A percentile compares a stretch with the other conserved stretches of the same genome.
phyloP scores from a whole-genome alignment of 2,888 invertebrate genomes.

The Molanna angustata region DNA sequence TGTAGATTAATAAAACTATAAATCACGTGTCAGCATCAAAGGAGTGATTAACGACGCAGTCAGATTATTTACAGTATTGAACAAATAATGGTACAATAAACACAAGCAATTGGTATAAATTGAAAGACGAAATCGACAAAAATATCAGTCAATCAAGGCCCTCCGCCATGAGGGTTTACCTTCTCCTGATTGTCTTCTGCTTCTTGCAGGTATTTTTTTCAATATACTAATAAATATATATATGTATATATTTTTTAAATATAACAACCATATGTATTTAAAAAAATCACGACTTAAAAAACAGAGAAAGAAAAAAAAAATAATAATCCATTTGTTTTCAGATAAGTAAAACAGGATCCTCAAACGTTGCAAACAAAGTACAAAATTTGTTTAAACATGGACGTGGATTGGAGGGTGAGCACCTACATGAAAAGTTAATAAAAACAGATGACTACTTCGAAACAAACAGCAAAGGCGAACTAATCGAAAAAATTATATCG shows the following conservation, averaged over 20 bases:
- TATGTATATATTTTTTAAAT: background rate
- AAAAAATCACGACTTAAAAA: background rate
- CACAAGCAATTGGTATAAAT: conserved; percentile 25
- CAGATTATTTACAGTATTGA: conserved; percentile 17
- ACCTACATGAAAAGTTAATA: conserved; percentile 28
- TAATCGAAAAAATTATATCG: conserved; percentile 28
- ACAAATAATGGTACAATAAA: no score
- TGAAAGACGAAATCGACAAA: background rate
- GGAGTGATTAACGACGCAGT: no score
- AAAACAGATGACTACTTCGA: conserved; percentile 26
- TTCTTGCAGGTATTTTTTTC: conserved; percentile 26
- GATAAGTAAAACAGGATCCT: conserved; percentile 27
- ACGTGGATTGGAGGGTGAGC: conserved; percentile 19
- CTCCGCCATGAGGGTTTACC: conserved; percentile 31
- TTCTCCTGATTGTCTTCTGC: conserved; percentile 33
- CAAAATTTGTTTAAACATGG: conserved; percentile 26
- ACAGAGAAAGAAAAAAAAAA: background rate
- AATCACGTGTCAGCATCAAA: no score
- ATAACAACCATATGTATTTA: no score
- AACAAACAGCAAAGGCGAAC: conserved; percentile 29
- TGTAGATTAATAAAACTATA: no score
- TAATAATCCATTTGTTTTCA: conserved; percentile 12
- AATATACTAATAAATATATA: background rate
- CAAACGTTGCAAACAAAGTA: conserved; percentile 20
- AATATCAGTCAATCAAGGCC: conserved; percentile 30